A percentile compares a stretch with the other conserved stretches of the same genome.
Conservation (phyloP, 2,113 vertebrate species). For the Cairina moschata region DNA sequence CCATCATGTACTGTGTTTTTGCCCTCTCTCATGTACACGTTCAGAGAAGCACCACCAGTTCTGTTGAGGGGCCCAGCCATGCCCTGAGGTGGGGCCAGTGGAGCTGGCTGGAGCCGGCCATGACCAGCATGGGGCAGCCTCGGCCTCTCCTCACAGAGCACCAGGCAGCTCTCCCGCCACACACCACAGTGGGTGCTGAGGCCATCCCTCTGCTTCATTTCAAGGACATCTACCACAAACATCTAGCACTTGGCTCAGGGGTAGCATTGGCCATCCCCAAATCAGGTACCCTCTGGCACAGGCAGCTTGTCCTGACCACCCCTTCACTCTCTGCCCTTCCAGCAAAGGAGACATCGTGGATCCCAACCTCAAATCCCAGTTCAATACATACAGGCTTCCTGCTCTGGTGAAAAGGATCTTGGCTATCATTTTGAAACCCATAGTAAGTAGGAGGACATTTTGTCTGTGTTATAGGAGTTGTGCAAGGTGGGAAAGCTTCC, state of each 20-base stretch:
- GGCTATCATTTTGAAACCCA: conserved; percentile 78
- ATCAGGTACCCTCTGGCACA: neutral
- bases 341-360: conserved; percentile 83
- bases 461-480: neutral
- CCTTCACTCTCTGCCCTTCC: conserved; percentile 2
- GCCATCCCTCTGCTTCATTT: neutral
- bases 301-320: neutral
- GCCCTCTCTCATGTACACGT: too few relatives aligned
- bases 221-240: neutral
- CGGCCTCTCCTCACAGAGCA: too few relatives aligned
- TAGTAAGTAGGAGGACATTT: conserved; percentile 74
- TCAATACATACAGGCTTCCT: conserved; percentile 66
- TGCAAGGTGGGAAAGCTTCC: neutral
- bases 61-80: too few relatives aligned
- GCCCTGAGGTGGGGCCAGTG: too few relatives aligned
- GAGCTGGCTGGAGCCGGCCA: too few relatives aligned
- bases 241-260: neutral
- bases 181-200: neutral
- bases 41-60: too few relatives aligned
- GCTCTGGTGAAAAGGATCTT: conserved; percentile 77
- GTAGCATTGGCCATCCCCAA: neutral
- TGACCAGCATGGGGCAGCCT: too few relatives aligned
- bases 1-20: too few relatives aligned
- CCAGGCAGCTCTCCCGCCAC: neutral
- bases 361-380: conserved; percentile 70